Conservation (phyloP, 2,888 invertebrate genomes). For the Biston betularia region DNA sequence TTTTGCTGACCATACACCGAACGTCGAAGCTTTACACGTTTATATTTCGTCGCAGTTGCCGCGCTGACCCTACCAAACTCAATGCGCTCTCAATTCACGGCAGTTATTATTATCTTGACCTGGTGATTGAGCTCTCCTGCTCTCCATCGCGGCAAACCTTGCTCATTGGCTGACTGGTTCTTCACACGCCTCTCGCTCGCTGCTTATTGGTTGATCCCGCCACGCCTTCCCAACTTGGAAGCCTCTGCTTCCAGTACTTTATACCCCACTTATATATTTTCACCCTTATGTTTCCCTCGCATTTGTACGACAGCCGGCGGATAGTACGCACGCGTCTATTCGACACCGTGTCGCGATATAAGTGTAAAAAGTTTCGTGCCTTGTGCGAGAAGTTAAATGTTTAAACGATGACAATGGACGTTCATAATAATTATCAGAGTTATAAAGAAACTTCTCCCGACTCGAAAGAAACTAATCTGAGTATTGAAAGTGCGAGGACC, state of each 20-base stretch:
- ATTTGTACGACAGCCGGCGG: conserved; percentile 77
- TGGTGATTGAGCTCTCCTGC: conserved; percentile 84
- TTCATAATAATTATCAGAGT: conserved; percentile 84
- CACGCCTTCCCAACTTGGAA: conserved; percentile 76
- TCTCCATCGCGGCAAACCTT: conserved; percentile 64
- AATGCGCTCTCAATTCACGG: conserved; percentile 85
- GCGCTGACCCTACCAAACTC: conserved; percentile 82
- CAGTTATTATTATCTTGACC: conserved; percentile 86
- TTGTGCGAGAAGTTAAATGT: conserved; percentile 74
- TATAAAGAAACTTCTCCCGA: conserved; percentile 81
- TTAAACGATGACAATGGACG: conserved; percentile 90
- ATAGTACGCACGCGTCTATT: conserved; percentile 78
- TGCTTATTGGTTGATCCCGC: conserved; percentile 70
- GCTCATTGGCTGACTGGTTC: conserved; percentile 70
- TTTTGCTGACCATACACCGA: conserved; percentile 59
- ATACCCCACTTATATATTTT: conserved; percentile 84
- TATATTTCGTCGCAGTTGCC: conserved; percentile 76
- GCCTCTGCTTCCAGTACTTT: conserved; percentile 80
- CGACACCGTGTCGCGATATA: conserved; percentile 69
- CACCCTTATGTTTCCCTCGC: conserved; percentile 81
- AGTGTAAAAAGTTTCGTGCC: conserved; percentile 79
- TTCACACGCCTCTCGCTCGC: conserved; percentile 72
- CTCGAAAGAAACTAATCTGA: conserved; percentile 76
- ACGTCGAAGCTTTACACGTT: conserved; percentile 58
- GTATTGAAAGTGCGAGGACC: conserved; percentile 82